Evolutionary conservation across 2,888 invertebrate genomes (phyloP).

Genomic region (Chloroclysta siterata): DNA sequence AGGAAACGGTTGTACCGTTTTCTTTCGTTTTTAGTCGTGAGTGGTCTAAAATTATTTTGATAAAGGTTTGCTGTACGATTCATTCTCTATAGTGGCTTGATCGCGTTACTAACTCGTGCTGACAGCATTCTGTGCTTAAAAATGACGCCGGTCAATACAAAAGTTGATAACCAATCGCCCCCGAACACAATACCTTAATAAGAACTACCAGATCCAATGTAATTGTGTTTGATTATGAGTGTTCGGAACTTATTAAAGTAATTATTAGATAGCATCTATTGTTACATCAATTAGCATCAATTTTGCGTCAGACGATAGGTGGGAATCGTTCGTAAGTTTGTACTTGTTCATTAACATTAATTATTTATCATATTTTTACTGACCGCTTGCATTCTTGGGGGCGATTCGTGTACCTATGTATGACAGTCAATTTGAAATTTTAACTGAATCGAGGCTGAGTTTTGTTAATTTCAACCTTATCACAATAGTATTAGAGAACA

Average conservation of each 20-base stretch:
- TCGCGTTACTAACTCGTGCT: not conserved
- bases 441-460: too few relatives aligned
- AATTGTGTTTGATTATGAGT: constrained; percentile 78
- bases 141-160: constrained; percentile 50
- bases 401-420: too few relatives aligned
- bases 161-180: constrained; percentile 65
- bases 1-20: too few relatives aligned
- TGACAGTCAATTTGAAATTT: too few relatives aligned
- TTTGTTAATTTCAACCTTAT: too few relatives aligned
- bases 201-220: constrained; percentile 46
- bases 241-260: constrained; percentile 73
- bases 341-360: too few relatives aligned
- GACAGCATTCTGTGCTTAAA: not conserved
- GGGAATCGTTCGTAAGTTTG: constrained; percentile 28
- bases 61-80: not conserved
- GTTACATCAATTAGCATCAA: constrained; percentile 49
- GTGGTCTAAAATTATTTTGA: too few relatives aligned
- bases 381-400: too few relatives aligned
- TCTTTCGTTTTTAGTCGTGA: too few relatives aligned
- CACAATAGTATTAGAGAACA: too few relatives aligned
- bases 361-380: too few relatives aligned
- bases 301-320: constrained; percentile 32
- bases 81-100: not conserved
- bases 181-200: constrained; percentile 65
- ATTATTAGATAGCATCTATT: constrained; percentile 74